Evolutionary conservation across 2,797 vertebrate species (phyloP).

Genomic region (Trichosurus vulpecula): DNA sequence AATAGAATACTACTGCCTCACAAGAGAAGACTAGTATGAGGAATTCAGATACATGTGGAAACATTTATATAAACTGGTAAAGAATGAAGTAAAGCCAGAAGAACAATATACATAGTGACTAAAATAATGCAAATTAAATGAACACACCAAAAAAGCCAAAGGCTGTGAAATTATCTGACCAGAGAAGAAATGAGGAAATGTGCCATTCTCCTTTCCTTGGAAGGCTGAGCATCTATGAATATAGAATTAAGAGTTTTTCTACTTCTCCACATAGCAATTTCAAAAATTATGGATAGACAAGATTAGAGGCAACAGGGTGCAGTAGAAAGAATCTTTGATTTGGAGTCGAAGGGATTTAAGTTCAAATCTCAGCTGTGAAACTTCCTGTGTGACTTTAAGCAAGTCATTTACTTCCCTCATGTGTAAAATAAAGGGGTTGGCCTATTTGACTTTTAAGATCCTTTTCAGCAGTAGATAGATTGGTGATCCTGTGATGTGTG

Average conservation of each 20-base stretch:
- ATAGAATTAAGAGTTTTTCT: background rate
- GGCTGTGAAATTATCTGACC: background rate
- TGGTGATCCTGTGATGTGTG: background rate
- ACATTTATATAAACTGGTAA: background rate
- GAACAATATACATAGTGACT: background rate
- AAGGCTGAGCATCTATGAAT: background rate
- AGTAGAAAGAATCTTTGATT: conserved; percentile 26
- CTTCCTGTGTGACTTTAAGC: background rate
- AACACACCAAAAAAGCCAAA: background rate
- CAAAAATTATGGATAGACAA: background rate
- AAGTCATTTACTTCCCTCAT: conserved; percentile 27
- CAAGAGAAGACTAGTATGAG: background rate
- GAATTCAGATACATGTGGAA: background rate
- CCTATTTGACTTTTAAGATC: background rate
- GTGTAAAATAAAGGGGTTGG: conserved; percentile 27
- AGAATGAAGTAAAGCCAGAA: background rate
- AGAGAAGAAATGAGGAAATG: background rate
- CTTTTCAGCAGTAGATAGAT: background rate
- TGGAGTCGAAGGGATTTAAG: conserved; percentile 16
- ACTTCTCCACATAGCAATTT: background rate
- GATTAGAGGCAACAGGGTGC: background rate
- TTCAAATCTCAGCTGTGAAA: conserved; percentile 1
- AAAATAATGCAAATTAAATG: background rate
- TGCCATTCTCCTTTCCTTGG: background rate
- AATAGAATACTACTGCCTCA: background rate